Conservation (phyloP, 2,113 vertebrate species). For the Gavia stellata region DNA sequence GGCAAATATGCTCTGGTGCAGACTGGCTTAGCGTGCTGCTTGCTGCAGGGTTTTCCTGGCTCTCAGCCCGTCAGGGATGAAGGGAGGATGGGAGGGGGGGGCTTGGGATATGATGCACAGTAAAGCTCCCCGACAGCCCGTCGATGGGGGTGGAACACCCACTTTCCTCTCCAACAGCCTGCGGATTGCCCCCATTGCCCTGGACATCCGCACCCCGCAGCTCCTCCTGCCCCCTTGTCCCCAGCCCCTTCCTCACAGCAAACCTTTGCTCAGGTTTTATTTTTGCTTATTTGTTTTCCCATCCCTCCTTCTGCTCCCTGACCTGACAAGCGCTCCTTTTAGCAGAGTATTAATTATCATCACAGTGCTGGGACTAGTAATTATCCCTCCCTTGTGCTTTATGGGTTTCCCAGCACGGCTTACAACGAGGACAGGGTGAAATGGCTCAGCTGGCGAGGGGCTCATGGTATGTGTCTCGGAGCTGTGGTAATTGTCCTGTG, state of each 20-base stretch:
- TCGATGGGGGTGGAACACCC: not conserved
- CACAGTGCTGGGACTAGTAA: conserved; percentile 17
- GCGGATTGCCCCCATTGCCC: not conserved
- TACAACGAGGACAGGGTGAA: not conserved
- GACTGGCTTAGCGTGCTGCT: not conserved
- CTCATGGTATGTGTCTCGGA: not conserved
- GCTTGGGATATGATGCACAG: not conserved
- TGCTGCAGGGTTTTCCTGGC: not conserved
- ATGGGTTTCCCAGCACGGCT: conserved; percentile 12
- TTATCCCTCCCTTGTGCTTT: conserved; percentile 56
- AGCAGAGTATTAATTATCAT: conserved; percentile 59
- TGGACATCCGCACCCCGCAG: not conserved
- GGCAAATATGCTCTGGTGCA: not conserved
- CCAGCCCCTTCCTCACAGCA: not conserved
- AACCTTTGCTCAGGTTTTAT: not conserved
- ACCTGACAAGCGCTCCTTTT: conserved; percentile 3
- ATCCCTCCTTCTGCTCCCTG: conserved; percentile 9
- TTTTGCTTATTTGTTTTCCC: not conserved
- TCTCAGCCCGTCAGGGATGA: not conserved
- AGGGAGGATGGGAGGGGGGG: not conserved
- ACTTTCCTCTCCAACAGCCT: not conserved
- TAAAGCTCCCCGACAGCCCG: not conserved
- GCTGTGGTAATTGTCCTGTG: not conserved
- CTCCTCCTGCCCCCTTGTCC: not conserved
- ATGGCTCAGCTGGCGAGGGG: conserved; percentile 5